Base-by-base conservation (phyloP, 2,797 vertebrate genomes). In the Bothrops alternatus region DNA sequence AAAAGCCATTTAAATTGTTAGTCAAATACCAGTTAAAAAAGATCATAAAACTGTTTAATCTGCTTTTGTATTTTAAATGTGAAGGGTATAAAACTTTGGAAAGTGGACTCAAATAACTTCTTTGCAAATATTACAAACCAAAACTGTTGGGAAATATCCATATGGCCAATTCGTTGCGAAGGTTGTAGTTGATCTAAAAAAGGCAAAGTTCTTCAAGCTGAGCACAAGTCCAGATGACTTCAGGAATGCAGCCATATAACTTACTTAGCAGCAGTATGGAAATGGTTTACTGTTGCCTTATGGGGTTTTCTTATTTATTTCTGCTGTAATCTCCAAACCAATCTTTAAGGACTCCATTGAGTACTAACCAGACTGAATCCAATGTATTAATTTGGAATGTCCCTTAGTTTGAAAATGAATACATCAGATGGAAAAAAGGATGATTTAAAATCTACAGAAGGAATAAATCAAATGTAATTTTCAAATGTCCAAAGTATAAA, bases 401-500 rank as follows among this genome's bases (percentile, higher is more conserved):
- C 2, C 47, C 60, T n/a, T 90, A 82, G 42, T 82, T 90, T 87
- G 60, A 23, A 93, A 90, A 60, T 47, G 28, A 47, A 55, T 23
- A 2, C 26, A 60, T n/a, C 93, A 47, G 47, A 2, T 16, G 58
- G 37, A 2, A 58, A 42, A 14, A 2, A n/a, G 12, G 26, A 91
- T 88, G 32, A 50, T 13, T 90, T 90, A 93, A 95, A 96, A 92
- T 32, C 50, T 86, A 93, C 23, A 94, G 91, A 86, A 94, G 87
- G 13, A 42, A 73, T 92, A 94, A 95, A 93, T 37, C 37, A 73
- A 61, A 94, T 95, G 93, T 93, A 90, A 95, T 95, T 96, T 96
- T 95, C 94, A 95, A 88, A 94, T 95, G 95, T 96, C 95, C 95
- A 93, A 93, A 95, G 91, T 93, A 93, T 94, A 88, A 90, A 94